Base-by-base conservation (phyloP, 2,113 vertebrate species). In the Astatoreochromis straeleni region DNA sequence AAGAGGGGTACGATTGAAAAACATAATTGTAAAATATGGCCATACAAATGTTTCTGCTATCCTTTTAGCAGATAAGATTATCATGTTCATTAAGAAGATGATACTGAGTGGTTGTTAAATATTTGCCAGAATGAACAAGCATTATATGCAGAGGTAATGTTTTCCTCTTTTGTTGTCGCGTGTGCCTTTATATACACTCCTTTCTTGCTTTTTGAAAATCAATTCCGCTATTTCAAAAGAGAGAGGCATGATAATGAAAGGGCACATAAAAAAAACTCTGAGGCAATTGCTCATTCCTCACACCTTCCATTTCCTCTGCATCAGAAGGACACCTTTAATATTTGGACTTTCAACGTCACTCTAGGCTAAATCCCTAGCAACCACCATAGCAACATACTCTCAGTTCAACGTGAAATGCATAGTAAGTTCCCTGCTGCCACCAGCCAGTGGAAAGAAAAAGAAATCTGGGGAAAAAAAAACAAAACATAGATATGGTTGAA, bases 251-350 rank as follows among this genome's bases (percentile, higher is more conserved):
- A 92, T 94, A 96, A 95, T 93, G 87, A 94, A 93, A 91, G 79
- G 87, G 85, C 84, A 93, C 80, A 89, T 51, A 45, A 68, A 84
- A 84, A 58, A 57, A 80, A 80, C 84, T 91, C 89, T 80, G 60
- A 93, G 89, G 94, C 82, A 78, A 94, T 93, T 96, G 91, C 93
- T 96, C 88, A 94, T 95, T 95, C 92, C 75, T 88, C 79, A 91
- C 93, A 87, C 91, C 94, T 94, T 95, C 91, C 87, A 94, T 86
- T 93, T 92, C 89, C 93, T 93, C 91, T 90, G 91, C 92, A 89
- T 93, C 93, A 96, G 94, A 96, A 96, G 95, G 95, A 96, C 96
- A 96, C 96, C 95, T 97, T 96, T 96, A 97, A 96, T 97, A 97
- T 97, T 96, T 96, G 87, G 96, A 96, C 93, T 95, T 95, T 95